Evolutionary conservation across 2,888 invertebrate genomes (phyloP), one percentile per base, ranked within the genome.

Genomic region (Drosophila birchii): DNA sequence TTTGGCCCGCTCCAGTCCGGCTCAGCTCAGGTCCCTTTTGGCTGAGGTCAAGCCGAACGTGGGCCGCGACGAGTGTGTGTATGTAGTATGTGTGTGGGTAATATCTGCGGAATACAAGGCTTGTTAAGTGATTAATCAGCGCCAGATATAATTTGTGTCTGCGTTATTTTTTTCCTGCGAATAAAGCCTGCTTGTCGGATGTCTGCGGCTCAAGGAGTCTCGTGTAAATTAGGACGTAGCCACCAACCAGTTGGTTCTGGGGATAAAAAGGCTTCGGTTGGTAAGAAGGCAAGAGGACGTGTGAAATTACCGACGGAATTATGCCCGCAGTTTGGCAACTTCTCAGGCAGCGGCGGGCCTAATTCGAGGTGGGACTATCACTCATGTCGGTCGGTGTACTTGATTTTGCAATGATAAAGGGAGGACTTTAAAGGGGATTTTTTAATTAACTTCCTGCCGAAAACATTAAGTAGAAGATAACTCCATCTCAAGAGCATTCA

Each of bases 81-180:
- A 80, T 88, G 79, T 79, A 18, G 80, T 73, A 80, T 87, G 79
- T 80, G 43, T 80, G 85, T 76, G 86, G 90, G 80, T 79, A 86
- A 88, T 86, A 89, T 89, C 83, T 70, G 80, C 80, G 78, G 86
- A 88, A 86, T 83, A 89, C 88, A 86, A 77, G 81, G 82, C 91
- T 91, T 91, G 91, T 91, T 91, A 91, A 91, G 91, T 91, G 91
- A 91, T 91, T 91, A 91, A 91, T 91, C 91, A 91, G 91, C 90
- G 91, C 91, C 91, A 91, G 89, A 88, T 91, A 91, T 91, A 91
- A 91, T 91, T 91, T 91, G 90, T 86, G 90, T 90, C 80, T 86
- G 88, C 90, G 78, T 90, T 89, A 88, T 86, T 85, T 88, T 89
- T 85, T 90, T 90, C 86, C 84, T 85, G 81, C 81, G 87, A 88